phyloP scores from a whole-genome alignment of 2,113 vertebrate species.

The Natator depressus region DNA sequence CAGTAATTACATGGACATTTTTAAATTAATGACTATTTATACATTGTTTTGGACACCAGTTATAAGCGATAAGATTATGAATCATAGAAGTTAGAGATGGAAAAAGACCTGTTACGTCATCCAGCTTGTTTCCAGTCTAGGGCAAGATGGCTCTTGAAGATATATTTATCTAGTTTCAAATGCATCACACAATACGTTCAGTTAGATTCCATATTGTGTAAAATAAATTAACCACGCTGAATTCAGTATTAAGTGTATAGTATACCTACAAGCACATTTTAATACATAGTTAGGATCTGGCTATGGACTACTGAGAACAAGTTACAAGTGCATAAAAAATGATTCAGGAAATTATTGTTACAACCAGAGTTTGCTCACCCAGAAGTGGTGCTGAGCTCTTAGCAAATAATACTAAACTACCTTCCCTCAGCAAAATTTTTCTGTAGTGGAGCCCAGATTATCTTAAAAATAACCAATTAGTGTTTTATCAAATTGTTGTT shows the following conservation, averaged over 20 bases:
- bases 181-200: not conserved
- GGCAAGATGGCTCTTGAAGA: not conserved
- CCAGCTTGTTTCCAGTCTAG: not conserved
- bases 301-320: not conserved
- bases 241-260: not conserved
- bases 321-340: not conserved
- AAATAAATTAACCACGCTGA: not conserved
- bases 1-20: constrained; percentile 47
- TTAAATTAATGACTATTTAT: constrained; percentile 45
- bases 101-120: constrained; percentile 20
- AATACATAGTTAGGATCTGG: not conserved
- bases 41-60: not conserved
- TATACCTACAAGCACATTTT: not conserved
- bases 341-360: not conserved
- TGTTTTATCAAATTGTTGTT: not conserved
- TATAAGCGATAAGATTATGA: constrained; percentile 31
- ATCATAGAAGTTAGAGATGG: not conserved
- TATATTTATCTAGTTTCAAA: not conserved
- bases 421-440: not conserved
- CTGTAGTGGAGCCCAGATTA: not conserved
- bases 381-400: not conserved
- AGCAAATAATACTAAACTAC: not conserved
- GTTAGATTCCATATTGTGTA: not conserved
- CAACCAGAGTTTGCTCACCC: not conserved
- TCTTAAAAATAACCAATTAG: not conserved